A percentile compares a stretch with the other conserved stretches of the same genome.
phyloP scores from a whole-genome alignment of 2,797 vertebrate species.

The Phyllotis vaccarum region DNA sequence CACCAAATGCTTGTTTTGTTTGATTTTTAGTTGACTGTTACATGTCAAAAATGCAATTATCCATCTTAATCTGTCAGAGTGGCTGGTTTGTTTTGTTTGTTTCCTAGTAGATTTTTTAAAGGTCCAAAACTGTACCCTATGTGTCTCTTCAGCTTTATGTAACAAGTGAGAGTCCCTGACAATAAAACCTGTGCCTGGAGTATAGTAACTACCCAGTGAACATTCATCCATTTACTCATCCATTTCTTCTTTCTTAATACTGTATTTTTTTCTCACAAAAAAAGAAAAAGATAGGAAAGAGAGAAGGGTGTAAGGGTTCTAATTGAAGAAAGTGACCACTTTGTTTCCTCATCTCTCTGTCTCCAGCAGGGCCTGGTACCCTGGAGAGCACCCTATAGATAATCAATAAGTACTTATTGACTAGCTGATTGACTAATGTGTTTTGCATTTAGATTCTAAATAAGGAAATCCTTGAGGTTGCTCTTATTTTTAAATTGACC shows the following conservation, averaged over 20 bases:
- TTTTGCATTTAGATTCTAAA: slow-evolving; percentile 69
- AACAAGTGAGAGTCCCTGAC: neutral
- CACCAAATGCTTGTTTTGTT: neutral
- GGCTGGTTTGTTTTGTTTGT: neutral
- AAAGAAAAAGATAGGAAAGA: neutral
- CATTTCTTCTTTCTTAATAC: slow-evolving; percentile 36
- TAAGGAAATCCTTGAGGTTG: slow-evolving; percentile 63
- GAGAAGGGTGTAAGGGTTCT: neutral
- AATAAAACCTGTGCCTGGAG: slow-evolving; percentile 9
- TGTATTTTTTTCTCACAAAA: slow-evolving; percentile 55
- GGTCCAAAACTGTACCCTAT: neutral
- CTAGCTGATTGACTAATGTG: slow-evolving; percentile 70
- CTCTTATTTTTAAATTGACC: slow-evolving; percentile 70
- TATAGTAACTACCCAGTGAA: slow-evolving; percentile 19
- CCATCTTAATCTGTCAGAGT: neutral
- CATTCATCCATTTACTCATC: neutral
- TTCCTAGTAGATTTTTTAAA: slow-evolving; percentile 6
- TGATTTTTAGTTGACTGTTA: slow-evolving; percentile 64
- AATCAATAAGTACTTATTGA: slow-evolving; percentile 76
- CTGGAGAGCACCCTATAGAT: slow-evolving; percentile 58
- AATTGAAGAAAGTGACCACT: slow-evolving; percentile 67
- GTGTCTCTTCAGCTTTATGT: neutral
- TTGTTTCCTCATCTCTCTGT: slow-evolving; percentile 42
- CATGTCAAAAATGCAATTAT: slow-evolving; percentile 28
- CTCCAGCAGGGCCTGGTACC: slow-evolving; percentile 7